Percentiles rank a stretch among this genome's conserved stretches.
Evolutionary conservation across 1,140 invertebrate species (phyloP).

Genomic region (Drosophila paulistorum): DNA sequence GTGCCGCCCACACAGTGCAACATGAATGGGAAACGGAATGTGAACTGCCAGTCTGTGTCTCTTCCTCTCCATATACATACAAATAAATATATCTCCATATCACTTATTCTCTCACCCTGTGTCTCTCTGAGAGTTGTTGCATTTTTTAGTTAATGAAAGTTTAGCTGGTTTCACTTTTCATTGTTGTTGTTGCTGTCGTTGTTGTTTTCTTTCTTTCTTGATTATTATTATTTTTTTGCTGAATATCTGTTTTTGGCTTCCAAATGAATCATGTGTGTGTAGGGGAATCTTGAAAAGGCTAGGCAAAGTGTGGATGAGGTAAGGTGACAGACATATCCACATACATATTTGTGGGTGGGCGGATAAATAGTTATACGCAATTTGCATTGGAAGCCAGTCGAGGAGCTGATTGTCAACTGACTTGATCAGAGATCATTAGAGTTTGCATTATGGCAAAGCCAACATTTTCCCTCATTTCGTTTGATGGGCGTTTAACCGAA

Average conservation of each 20-base stretch:
- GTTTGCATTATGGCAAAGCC: conserved; percentile 13
- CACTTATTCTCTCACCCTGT: neutral
- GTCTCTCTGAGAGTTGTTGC: neutral
- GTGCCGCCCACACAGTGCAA: conserved; percentile 41
- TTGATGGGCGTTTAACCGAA: conserved; percentile 41
- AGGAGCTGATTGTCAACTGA: conserved; percentile 29
- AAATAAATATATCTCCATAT: neutral
- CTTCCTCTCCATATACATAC: neutral
- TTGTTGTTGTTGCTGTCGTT: neutral
- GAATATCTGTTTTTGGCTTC: conserved; percentile 29
- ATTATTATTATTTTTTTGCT: conserved; percentile 25
- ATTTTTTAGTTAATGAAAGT: conserved; percentile 65
- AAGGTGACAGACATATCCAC: too few species aligned
- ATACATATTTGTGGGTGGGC: conserved; percentile 6
- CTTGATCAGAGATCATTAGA: neutral
- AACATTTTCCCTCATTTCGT: conserved; percentile 24
- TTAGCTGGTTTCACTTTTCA: conserved; percentile 50
- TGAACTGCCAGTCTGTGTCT: neutral
- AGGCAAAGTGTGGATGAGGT: conserved; percentile 12
- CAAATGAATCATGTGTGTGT: conserved; percentile 30
- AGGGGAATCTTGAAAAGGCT: conserved; percentile 24
- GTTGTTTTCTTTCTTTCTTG: conserved; percentile 11
- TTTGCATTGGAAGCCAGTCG: conserved; percentile 23
- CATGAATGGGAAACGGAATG: conserved; percentile 37
- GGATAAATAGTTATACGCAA: conserved; percentile 25